Evolutionary conservation across 2,888 invertebrate genomes (phyloP), one percentile per base, ranked within the genome.

Genomic region (Dinocampus coccinellae): DNA sequence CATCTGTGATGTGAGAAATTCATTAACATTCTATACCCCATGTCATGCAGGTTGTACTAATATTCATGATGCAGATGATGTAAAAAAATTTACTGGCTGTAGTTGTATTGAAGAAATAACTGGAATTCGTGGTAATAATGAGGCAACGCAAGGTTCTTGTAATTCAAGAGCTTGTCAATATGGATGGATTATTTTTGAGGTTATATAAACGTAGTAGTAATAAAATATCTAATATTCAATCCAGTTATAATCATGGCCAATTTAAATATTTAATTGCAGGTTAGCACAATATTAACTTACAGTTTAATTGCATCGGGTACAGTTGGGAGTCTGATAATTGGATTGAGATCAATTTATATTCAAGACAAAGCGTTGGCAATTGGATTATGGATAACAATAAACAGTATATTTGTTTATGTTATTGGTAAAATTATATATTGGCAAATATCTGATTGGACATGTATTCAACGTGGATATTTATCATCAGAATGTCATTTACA

Each of bases 41-140:
- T 94, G 94, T 84, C 91, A 92, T 79, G 94, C 94, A 2, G 94
- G 94, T 0, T 94, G 94, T 82, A 85, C 84, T 6, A 78, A 80
- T 2, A 81, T 88, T 60, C 78, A 86, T 1, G 78, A 83, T n/a
- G 84, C 89, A n/a, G 89, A 89, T 73, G 88, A 86, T 76, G 76
- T 88, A 1, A 86, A 80, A 86, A 79, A 89, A 1, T 92, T 89
- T 79, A 85, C 86, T 34, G 88, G 88, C 39, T 92, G 92, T 79
- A 87, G 84, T 7, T 92, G 92, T 79, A 86, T 88, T 6, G 74
- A 78, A 57, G 77, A 80, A 1, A 55, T 75, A 73, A 81, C 80
- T 26, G 83, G 81, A 26, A 39, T 73, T 61, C 52, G 6, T n/a
- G 78, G 76, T 52, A 81, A 81, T 67, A 69, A 33, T 7, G 67